Conservation (phyloP, 2,797 vertebrate species). For the Tenualosa ilisha region DNA sequence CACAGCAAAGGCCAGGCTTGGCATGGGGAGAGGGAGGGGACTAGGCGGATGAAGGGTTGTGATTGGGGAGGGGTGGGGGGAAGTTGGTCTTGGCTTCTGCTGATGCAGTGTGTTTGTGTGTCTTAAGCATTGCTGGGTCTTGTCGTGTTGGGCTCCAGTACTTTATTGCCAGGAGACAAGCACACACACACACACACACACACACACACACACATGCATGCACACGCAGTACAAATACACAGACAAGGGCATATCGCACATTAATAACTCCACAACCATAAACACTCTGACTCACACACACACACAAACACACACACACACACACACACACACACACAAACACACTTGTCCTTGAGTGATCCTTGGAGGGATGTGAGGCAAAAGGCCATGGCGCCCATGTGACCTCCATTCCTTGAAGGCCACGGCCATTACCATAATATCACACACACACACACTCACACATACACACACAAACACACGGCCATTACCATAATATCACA, state of each 20-base stretch:
- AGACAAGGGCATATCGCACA: no score
- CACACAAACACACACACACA: not conserved
- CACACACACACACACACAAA: not conserved
- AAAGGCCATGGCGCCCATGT: not conserved
- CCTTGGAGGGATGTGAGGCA: not conserved
- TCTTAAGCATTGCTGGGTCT: not conserved
- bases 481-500: no score
- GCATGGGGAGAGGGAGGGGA: no score
- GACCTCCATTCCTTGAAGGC: not conserved
- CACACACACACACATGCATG: not conserved
- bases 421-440: no score
- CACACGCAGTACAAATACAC: not conserved
- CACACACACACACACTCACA: no score
- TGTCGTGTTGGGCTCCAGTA: not conserved
- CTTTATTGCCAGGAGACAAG: not conserved
- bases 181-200: not conserved
- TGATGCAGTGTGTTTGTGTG: not conserved
- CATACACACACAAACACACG: no score
- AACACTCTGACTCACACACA: no score
- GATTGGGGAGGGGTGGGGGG: no score
- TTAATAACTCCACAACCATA: no score
- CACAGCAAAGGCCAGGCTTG: not conserved
- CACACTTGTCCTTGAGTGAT: not conserved
- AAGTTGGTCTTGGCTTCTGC: not conserved
- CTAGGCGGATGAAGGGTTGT: no score